Conservation (phyloP, 1,140 invertebrate species). For the Drosophila murphyi region DNA sequence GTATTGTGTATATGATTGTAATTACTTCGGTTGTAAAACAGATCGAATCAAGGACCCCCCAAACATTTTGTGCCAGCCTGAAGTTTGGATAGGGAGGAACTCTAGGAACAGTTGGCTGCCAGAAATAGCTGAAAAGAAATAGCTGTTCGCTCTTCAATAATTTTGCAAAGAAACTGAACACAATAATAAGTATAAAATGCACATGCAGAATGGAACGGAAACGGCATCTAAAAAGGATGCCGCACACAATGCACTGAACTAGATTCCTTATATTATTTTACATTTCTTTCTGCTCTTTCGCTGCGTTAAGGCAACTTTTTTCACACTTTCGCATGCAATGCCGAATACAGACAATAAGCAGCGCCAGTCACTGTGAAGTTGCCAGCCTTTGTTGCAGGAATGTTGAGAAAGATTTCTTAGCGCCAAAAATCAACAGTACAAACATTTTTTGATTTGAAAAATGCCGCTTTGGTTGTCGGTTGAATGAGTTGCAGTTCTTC, state of each 20-base stretch:
- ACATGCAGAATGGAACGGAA: slow-evolving; percentile 64
- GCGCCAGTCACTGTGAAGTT: slow-evolving; percentile 16
- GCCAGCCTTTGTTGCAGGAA: slow-evolving; percentile 56
- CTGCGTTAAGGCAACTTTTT: slow-evolving; percentile 61
- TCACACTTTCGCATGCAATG: slow-evolving; percentile 65
- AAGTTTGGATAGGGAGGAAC: slow-evolving; percentile 18
- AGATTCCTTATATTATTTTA: slow-evolving; percentile 48
- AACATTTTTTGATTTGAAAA: slow-evolving; percentile 55
- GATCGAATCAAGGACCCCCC: slow-evolving; percentile 12
- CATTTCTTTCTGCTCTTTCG: slow-evolving; percentile 62
- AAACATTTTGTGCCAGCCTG: slow-evolving; percentile 8
- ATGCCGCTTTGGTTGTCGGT: slow-evolving; percentile 28
- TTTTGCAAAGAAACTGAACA: slow-evolving; percentile 46
- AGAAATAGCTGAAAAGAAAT: slow-evolving; percentile 54
- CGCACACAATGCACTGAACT: slow-evolving; percentile 59
- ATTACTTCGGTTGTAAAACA: slow-evolving; percentile 12
- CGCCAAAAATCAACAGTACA: slow-evolving; percentile 66
- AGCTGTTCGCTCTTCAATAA: slow-evolving; percentile 71
- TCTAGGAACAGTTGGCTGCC: slow-evolving; percentile 37
- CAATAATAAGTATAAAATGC: slow-evolving; percentile 72
- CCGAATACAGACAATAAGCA: slow-evolving; percentile 62
- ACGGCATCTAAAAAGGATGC: slow-evolving; percentile 33
- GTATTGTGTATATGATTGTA: not conserved
- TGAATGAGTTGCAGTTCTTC: not conserved
- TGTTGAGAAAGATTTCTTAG: slow-evolving; percentile 59